A percentile compares a stretch with the other conserved stretches of the same genome.
phyloP scores from a whole-genome alignment of 1,140 invertebrate species.

The Drosophila athabasca region DNA sequence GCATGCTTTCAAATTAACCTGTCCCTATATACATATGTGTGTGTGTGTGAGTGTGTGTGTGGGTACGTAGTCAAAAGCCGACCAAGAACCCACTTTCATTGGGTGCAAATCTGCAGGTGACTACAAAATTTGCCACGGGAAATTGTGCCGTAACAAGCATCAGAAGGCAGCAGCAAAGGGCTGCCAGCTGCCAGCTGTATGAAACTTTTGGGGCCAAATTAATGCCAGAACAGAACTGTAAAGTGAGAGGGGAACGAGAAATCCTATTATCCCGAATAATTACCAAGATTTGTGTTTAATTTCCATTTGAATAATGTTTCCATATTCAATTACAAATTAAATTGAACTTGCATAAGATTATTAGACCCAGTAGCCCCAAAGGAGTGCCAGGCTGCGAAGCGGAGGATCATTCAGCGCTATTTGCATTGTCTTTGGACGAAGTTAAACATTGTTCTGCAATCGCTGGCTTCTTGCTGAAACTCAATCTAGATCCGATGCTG shows the following conservation, averaged over 20 bases:
- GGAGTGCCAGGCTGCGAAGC: too few relatives aligned
- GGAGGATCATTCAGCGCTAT: conserved; percentile 11
- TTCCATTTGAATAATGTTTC: conserved; percentile 12
- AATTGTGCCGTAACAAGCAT: conserved; percentile 35
- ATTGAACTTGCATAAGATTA: neutral
- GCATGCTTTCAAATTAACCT: conserved; percentile 77
- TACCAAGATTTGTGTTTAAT: conserved; percentile 1
- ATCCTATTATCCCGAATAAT: conserved; percentile 2
- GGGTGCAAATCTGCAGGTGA: neutral
- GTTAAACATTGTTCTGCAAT: conserved; percentile 46
- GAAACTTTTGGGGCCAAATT: conserved; percentile 5
- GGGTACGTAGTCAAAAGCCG: conserved; percentile 37
- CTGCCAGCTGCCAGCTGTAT: conserved; percentile 3
- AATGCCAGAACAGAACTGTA: neutral
- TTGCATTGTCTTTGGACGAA: conserved; percentile 52
- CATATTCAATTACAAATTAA: conserved; percentile 2
- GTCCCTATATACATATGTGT: conserved; percentile 27
- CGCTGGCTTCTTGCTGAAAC: conserved; percentile 10
- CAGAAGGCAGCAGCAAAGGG: conserved; percentile 4
- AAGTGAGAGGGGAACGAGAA: neutral
- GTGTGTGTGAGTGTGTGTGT: conserved; percentile 37
- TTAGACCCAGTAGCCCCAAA: neutral
- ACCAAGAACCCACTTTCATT: conserved; percentile 26
- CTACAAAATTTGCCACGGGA: conserved; percentile 2
- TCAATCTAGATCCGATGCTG: neutral